Evolutionary conservation across 2,113 vertebrate genomes (phyloP).

Genomic region (Hiodon alosoides): DNA sequence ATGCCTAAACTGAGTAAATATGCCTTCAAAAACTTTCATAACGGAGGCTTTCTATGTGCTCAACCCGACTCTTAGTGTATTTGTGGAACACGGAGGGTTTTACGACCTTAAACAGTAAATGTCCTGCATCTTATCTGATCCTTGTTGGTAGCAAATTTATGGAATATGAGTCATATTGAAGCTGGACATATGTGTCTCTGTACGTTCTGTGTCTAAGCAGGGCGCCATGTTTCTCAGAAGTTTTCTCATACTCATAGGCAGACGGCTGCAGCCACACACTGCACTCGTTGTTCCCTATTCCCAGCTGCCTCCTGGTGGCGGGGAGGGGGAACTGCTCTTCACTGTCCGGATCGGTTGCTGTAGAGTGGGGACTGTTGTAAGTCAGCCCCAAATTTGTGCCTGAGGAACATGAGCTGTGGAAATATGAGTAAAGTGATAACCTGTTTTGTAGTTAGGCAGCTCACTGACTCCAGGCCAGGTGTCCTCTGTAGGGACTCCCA

Average conservation of each 20-base stretch:
- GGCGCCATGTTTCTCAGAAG: neutral
- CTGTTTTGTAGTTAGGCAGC: constrained; percentile 71
- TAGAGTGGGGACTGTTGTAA: too few relatives aligned
- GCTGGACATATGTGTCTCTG: neutral
- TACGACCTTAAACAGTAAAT: too few relatives aligned
- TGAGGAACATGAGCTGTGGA: too few relatives aligned
- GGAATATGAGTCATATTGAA: neutral
- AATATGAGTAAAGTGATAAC: constrained; percentile 43
- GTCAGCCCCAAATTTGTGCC: too few relatives aligned
- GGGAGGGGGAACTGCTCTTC: neutral
- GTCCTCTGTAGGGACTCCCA: constrained; percentile 73
- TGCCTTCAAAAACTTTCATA: too few relatives aligned
- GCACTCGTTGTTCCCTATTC: neutral
- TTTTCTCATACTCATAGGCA: neutral
- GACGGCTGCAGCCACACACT: neutral
- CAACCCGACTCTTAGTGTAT: too few relatives aligned
- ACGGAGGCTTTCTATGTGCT: too few relatives aligned
- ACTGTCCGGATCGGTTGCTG: neutral
- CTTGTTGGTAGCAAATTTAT: too few relatives aligned
- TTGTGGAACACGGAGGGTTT: too few relatives aligned
- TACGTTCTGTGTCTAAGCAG: neutral
- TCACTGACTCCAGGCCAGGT: constrained; percentile 77
- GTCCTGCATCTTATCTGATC: too few relatives aligned
- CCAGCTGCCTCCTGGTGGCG: constrained; percentile 22
- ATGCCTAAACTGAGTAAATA: too few relatives aligned